Evolutionary conservation across 2,888 invertebrate species (phyloP).

Genomic region (Aplocera efformata): DNA sequence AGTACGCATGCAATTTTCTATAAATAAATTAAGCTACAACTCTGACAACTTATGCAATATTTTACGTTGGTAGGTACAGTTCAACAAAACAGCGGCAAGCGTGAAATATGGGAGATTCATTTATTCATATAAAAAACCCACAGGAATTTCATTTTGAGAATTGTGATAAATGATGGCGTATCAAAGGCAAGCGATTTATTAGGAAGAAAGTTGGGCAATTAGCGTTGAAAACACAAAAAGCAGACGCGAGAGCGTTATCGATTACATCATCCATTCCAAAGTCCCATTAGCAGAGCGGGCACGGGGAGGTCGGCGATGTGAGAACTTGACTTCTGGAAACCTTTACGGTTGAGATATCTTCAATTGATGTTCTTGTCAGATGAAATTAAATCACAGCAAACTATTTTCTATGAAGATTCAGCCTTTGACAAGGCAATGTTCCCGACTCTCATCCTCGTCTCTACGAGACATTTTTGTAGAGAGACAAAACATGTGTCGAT

Average conservation of each 20-base stretch:
- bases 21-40: too few species aligned
- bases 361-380: slow-evolving; percentile 15
- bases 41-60: slow-evolving; percentile 11
- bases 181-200: slow-evolving; percentile 56
- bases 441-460: too few species aligned
- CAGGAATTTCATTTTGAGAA: slow-evolving; percentile 35
- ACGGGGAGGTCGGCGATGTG: slow-evolving; percentile 9
- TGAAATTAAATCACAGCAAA: slow-evolving; percentile 18
- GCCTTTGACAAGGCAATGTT: too few species aligned
- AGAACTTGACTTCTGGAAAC: slow-evolving; percentile 15
- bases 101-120: slow-evolving; percentile 30
- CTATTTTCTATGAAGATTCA: slow-evolving; percentile 15
- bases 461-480: too few species aligned
- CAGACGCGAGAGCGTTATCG: slow-evolving; percentile 55
- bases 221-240: slow-evolving; percentile 60
- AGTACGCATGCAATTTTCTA: too few species aligned
- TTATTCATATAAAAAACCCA: slow-evolving; percentile 35
- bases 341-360: slow-evolving; percentile 22
- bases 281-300: slow-evolving; percentile 52
- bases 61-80: slow-evolving; percentile 25
- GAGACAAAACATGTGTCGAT: too few species aligned
- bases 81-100: slow-evolving; percentile 25
- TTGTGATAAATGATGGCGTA: slow-evolving; percentile 49
- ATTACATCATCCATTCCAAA: slow-evolving; percentile 56
- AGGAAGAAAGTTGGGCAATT: slow-evolving; percentile 60